Conservation (phyloP, 2,113 vertebrate species). For the Laticauda laticaudata region DNA sequence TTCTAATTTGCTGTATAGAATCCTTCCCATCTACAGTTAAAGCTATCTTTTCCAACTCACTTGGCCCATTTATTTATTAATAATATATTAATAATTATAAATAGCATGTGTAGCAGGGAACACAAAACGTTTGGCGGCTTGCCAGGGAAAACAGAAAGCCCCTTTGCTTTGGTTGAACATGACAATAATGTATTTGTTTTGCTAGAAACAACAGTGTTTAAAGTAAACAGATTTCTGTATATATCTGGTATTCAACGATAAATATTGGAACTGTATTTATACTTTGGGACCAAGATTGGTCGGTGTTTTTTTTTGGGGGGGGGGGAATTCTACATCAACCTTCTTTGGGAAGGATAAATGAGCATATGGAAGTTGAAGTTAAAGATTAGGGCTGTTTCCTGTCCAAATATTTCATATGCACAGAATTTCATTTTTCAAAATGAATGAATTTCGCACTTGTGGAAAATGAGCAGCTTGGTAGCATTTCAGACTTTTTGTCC, state of each 20-base stretch:
- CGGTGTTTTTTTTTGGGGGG: not conserved
- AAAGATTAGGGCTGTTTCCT: too few species aligned
- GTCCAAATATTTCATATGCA: not conserved
- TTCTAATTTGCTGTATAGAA: not conserved
- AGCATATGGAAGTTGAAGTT: not conserved
- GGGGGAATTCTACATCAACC: conserved; percentile 1
- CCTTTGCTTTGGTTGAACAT: not conserved
- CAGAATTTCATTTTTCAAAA: not conserved
- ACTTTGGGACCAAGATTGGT: conserved; percentile 8
- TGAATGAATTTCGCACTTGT: not conserved
- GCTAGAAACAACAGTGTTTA: not conserved
- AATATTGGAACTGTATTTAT: conserved; percentile 36
- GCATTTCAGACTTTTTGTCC: not conserved
- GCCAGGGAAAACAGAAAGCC: not conserved
- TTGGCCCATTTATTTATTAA: not conserved
- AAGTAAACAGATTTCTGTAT: not conserved
- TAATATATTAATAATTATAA: conserved; percentile 11
- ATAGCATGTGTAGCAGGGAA: not conserved
- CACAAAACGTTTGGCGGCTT: not conserved
- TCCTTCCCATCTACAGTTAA: not conserved
- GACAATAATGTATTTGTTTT: not conserved
- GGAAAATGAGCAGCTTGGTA: not conserved
- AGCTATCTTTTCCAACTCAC: not conserved
- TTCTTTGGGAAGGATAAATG: not conserved
- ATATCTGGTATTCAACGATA: not conserved